Conservation (phyloP, 2,888 invertebrate genomes). For the Leptura quadrifasciata region DNA sequence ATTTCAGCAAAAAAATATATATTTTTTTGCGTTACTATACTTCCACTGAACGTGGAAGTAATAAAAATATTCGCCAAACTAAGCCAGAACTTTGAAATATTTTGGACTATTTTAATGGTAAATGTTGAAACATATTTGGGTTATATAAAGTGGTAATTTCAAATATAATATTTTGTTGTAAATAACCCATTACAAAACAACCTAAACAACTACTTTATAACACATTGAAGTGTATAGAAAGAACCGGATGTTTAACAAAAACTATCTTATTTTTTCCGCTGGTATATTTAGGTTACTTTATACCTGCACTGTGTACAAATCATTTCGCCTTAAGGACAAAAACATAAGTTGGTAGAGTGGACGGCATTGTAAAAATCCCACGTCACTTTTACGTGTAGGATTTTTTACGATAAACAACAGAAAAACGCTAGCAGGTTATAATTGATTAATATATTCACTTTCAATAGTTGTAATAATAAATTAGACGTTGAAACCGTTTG, state of each 20-base stretch:
- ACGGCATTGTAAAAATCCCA: conserved; percentile 40
- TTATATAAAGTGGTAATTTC: too few relatives aligned
- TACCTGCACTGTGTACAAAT: neutral
- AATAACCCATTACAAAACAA: too few relatives aligned
- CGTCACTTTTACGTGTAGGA: conserved; percentile 47
- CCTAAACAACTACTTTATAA: too few relatives aligned
- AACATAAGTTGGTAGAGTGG: conserved; percentile 19
- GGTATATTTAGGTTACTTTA: conserved; percentile 3
- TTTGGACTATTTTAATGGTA: too few relatives aligned
- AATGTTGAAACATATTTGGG: too few relatives aligned
- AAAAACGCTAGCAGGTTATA: conserved; percentile 42
- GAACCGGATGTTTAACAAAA: neutral
- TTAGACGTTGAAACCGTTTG: conserved; percentile 51
- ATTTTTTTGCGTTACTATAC: too few relatives aligned
- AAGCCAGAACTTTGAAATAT: too few relatives aligned
- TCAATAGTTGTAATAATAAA: conserved; percentile 52
- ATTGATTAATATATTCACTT: conserved; percentile 56
- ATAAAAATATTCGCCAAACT: too few relatives aligned
- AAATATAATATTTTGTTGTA: too few relatives aligned
- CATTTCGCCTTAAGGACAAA: neutral
- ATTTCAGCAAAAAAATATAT: too few relatives aligned
- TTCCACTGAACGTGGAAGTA: too few relatives aligned
- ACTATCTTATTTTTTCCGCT: neutral
- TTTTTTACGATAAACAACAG: conserved; percentile 48
- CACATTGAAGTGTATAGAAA: neutral